Conservation (phyloP, 1,140 invertebrate genomes). For the Frieseomelitta varia region DNA sequence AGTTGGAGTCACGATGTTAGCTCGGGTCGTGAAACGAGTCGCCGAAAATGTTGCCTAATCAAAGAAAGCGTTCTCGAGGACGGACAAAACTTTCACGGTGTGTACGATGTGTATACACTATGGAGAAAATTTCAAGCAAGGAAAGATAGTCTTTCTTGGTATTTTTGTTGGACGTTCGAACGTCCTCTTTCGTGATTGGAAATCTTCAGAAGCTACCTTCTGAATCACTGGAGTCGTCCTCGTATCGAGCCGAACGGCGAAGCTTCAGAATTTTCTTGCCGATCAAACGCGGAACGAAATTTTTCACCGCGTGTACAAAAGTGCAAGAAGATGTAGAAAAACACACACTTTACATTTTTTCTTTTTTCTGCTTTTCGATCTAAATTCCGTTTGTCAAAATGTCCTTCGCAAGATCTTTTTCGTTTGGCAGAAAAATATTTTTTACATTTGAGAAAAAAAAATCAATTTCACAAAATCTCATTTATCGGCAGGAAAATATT, state of each 20-base stretch:
- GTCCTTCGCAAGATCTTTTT: no score
- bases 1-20: background rate
- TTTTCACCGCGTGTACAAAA: background rate
- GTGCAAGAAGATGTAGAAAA: background rate
- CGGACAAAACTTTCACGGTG: background rate
- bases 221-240: background rate
- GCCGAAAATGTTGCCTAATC: conserved; percentile 15
- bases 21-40: background rate
- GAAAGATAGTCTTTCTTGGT: background rate
- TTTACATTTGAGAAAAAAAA: no score
- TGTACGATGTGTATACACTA: background rate
- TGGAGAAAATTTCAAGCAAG: background rate
- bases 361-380: no score
- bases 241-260: background rate
- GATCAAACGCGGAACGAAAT: background rate
- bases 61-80: background rate
- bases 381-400: no score
- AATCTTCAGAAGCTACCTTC: background rate
- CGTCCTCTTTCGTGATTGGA: background rate
- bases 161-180: background rate
- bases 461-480: background rate
- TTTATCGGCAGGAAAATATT: background rate
- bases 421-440: no score
- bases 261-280: background rate
- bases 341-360: no score